Conservation (phyloP, 2,113 vertebrate species). For the Eptesicus fuscus region DNA sequence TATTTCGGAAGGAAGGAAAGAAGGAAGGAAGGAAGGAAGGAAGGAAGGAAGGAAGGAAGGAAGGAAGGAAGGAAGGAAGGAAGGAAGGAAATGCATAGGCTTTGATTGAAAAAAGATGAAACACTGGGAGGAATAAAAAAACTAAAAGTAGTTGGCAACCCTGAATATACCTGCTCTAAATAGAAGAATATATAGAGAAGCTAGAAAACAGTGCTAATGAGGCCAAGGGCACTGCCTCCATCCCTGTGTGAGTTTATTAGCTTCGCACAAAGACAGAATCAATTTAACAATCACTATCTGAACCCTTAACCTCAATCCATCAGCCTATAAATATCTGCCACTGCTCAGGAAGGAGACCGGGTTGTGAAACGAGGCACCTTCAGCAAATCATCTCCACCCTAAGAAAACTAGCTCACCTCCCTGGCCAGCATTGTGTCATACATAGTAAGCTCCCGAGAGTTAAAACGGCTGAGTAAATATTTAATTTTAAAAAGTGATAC, state of each 20-base stretch:
- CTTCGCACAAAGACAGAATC: neutral
- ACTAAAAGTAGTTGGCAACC: neutral
- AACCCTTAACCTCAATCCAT: neutral
- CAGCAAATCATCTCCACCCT: neutral
- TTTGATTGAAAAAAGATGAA: conserved; percentile 14
- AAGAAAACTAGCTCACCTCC: neutral
- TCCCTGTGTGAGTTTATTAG: neutral
- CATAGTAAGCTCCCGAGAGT: neutral
- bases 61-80: no score
- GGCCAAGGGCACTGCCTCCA: neutral
- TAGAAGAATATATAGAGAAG: neutral
- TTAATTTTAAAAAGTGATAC: neutral
- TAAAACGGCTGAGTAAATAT: neutral
- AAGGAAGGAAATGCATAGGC: neutral
- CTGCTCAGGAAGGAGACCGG: neutral
- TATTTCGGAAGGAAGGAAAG: neutral
- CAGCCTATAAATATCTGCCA: neutral
- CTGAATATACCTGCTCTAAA: neutral
- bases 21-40: neutral
- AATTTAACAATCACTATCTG: neutral
- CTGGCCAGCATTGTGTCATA: accelerated
- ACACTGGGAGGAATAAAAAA: neutral
- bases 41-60: neutral
- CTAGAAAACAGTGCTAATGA: neutral
- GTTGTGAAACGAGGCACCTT: neutral